Evolutionary conservation across 2,797 vertebrate species (phyloP), one percentile per base, ranked within the genome.

Genomic region (Dermochelys coriacea): DNA sequence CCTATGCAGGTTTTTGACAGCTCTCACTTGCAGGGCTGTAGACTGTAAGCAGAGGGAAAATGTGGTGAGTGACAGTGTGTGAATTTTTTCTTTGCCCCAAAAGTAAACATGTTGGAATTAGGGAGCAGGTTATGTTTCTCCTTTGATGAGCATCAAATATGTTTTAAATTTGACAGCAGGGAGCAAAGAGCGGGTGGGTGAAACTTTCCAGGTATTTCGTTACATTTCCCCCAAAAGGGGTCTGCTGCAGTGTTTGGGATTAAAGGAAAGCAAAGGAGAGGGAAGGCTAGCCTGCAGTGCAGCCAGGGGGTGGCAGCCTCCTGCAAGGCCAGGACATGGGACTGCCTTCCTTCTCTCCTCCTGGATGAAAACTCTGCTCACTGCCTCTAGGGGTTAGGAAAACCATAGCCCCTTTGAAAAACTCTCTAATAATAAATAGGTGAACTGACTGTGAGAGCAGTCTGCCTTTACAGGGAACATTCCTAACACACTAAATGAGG

Each of bases 131-230:
- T 96, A 90, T 25, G 1, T 95, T 96, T 95, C 96, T 97, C 88
- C 84, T 57, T 91, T 91, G 90, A 94, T 12, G 85, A 93, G 94
- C 96, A 97, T 95, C 93, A 96, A 97, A 97, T 97, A 95, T 97
- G 95, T 95, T 97, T 96, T 96, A 95, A 93, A 97, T 97, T 97
- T 97, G 96, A 94, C 95, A 97, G 89, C 87, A 88, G 81, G 87
- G 88, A 93, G 85, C 2, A 0, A 88, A 81, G 96, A 97, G 79
- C 81, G 96, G 92, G 96, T 94, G 96, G 96, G 97, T 95, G 96
- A 96, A 90, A 96, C 96, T 97, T 97, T 97, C 96, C 97, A 97
- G 96, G 93, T 96, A 97, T 97, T 97, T 96, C 84, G 27, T 97
- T 96, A 96, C 96, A 95, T 96, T 97, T 97, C 96, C 96, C 92